Evolutionary conservation across 2,888 invertebrate species (phyloP), one percentile per base, ranked within the genome.

Genomic region (Andrena chrysosceles): DNA sequence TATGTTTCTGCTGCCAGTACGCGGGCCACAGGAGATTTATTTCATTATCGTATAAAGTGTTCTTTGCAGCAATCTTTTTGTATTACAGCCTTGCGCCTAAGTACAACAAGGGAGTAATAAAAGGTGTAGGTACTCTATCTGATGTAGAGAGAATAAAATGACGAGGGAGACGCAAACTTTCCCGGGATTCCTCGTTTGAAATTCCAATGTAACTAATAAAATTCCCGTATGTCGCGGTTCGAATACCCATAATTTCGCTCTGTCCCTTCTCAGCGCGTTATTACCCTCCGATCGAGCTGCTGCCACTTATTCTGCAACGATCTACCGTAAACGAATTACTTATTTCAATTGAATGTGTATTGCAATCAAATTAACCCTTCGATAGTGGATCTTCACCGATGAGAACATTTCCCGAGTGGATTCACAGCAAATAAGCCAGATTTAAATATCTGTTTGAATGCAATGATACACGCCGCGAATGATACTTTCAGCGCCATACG

Each of bases 121-220:
- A 13, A 23, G 6, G 3, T 20, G 20, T n/a, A 63, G 10, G 8
- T 20, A 31, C 16, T 31, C 29, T 54, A 26, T 20, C 23, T 20
- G 35, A 33, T 33, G 13, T 35, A 33, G 31, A 20, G 13, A 29
- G 69, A 48, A 71, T 33, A 62, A 70, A 77, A 60, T 8, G 29
- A 35, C n/a, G 52, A 16, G 26, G 8, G 64, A 42, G 42, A 54
- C 31, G 20, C 60, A 60, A 62, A 42, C 49, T 26, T 35, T 48
- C 16, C 20, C n/a, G 13, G 5, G 54, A 54, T 33, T 2, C 20
- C 49, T 54, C 59, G 67, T 78, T 78, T 81, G 64, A 81, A 81
- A 81, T 81, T 81, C 73, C 67, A 49, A 72, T 66, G 54, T 23
- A 64, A 31, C 73, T 78, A 78, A 78, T 78, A 78, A 71, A 78